Percentiles rank a stretch among this genome's conserved stretches.
These are phyloP conservation scores for Intellagama lesueurii DNA, from an alignment of 2,797 vertebrate genomes.

Conservation along the genomic window DNA sequence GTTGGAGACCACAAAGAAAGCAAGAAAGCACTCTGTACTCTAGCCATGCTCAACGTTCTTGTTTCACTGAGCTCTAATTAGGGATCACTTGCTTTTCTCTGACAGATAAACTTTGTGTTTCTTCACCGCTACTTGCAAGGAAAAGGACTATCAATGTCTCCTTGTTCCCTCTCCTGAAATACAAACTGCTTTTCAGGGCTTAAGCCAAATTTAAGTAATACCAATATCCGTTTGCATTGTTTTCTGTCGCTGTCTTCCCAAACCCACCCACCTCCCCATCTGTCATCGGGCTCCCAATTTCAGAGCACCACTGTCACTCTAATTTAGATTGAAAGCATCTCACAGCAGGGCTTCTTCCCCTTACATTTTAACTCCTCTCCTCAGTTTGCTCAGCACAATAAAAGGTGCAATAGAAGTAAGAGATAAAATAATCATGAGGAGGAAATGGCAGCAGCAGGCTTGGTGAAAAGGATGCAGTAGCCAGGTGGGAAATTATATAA, in stretches of 20 bases:
- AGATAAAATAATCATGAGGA: conserved; percentile 35
- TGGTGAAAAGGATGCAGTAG: conserved; percentile 29
- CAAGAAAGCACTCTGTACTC: neutral
- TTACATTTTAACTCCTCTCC: conserved; percentile 26
- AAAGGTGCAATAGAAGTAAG: conserved; percentile 24
- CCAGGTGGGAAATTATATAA: conserved; percentile 36
- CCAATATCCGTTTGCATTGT: neutral
- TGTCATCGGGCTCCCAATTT: conserved; percentile 31
- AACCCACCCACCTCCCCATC: conserved; percentile 24
- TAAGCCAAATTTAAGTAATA: conserved; percentile 5
- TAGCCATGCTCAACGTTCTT: neutral
- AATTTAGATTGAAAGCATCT: conserved; percentile 44
- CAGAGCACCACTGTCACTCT: conserved; percentile 29
- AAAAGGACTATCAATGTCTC: neutral
- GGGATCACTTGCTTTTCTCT: neutral
- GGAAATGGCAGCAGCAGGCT: conserved; percentile 22
- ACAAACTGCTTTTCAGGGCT: conserved; percentile 11
- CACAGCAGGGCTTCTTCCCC: conserved; percentile 31
- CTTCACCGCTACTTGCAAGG: neutral
- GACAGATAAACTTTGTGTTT: neutral
- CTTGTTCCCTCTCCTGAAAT: neutral
- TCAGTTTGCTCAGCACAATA: conserved; percentile 24
- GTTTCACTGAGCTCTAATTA: neutral
- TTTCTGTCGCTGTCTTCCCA: neutral
- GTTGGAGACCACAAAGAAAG: neutral